Percentiles rank a stretch among this genome's conserved stretches.
These are phyloP conservation scores for Epicauta chinensis DNA, from an alignment of 1,140 invertebrate species.

Conservation along the genomic window DNA sequence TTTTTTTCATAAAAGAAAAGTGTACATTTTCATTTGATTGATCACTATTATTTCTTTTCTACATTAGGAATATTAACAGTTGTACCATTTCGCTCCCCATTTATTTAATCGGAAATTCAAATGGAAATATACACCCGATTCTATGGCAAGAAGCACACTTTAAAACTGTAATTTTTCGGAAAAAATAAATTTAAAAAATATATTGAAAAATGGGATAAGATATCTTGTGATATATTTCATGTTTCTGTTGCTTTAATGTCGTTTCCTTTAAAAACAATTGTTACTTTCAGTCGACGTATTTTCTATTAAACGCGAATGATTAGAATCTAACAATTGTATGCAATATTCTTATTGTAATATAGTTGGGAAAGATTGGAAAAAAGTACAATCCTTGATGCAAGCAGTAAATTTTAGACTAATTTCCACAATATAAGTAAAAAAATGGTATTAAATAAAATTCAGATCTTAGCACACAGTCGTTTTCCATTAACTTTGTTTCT, in stretches of 20 bases:
- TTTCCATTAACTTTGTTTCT: conserved; percentile 8
- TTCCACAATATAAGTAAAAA: conserved; percentile 16
- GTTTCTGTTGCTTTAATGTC: conserved; percentile 21
- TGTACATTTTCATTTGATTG: conserved; percentile 35
- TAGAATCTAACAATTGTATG: conserved; percentile 14
- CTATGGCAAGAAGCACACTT: conserved; percentile 12
- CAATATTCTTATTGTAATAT: conserved; percentile 21
- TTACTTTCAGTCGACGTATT: conserved; percentile 1
- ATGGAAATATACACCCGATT: conserved; percentile 12
- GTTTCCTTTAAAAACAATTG: conserved; percentile 9
- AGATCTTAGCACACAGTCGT: conserved; percentile 13
- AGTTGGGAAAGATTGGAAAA: conserved; percentile 14
- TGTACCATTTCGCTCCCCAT: neutral
- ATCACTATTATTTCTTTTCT: neutral
- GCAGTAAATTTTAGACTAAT: conserved; percentile 9
- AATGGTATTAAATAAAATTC: no score
- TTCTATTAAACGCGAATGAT: neutral
- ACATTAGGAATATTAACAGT: neutral
- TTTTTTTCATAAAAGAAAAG: conserved; percentile 21
- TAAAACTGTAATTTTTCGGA: conserved; percentile 12
- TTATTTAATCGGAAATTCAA: conserved; percentile 5
- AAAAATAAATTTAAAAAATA: conserved; percentile 10
- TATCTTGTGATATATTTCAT: conserved; percentile 27
- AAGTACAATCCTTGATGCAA: conserved; percentile 11
- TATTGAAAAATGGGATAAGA: conserved; percentile 6